Percentiles rank a stretch among this genome's conserved stretches.
Conservation (phyloP, 2,113 vertebrate genomes). For the Origma solitaria region DNA sequence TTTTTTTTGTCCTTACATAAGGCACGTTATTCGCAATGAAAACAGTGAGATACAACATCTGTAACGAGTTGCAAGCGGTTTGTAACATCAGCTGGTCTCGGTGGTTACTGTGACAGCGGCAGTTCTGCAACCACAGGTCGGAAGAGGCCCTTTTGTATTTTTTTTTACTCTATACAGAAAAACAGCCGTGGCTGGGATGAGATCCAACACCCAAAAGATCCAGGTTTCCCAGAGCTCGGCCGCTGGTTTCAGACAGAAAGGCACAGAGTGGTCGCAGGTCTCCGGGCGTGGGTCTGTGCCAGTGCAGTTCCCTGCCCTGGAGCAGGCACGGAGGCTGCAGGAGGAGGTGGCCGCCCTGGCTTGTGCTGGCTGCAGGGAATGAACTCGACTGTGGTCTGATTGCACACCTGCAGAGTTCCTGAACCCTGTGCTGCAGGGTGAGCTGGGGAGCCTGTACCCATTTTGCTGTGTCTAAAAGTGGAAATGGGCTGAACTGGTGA, state of each 20-base stretch:
- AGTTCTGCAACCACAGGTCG: neutral
- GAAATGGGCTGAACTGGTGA: neutral
- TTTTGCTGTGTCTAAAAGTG: neutral
- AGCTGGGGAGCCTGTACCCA: neutral
- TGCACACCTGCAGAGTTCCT: fast-evolving
- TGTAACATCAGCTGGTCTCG: neutral
- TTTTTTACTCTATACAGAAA: neutral
- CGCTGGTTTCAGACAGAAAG: neutral
- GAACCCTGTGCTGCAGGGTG: fast-evolving
- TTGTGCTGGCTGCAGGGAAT: neutral
- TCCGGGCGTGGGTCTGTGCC: neutral
- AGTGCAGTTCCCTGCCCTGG: neutral
- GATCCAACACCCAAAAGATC: neutral
- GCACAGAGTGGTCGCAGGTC: neutral
- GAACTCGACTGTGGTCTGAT: neutral
- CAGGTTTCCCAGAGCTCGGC: neutral
- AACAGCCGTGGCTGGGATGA: neutral
- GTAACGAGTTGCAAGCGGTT: neutral
- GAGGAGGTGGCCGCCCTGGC: neutral
- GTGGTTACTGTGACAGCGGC: neutral
- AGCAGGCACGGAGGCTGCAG: neutral
- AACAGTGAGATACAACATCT: neutral
- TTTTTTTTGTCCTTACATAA: neutral
- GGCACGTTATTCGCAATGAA: neutral
- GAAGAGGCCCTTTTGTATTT: neutral